Conservation (phyloP, 1,140 invertebrate genomes). For the Brachionus angularis region DNA sequence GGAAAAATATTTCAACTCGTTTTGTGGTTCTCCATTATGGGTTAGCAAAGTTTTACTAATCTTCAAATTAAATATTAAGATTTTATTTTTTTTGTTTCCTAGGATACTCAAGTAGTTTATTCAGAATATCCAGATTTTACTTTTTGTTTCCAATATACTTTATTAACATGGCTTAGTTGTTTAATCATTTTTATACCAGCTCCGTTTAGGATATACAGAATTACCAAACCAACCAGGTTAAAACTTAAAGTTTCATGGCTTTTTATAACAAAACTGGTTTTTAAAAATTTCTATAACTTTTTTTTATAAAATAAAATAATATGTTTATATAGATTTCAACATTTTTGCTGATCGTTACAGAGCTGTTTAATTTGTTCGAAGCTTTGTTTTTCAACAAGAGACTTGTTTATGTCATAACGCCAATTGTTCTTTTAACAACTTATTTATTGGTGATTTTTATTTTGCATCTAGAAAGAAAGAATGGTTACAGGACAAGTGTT, state of each 20-base stretch:
- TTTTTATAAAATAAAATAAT: no score
- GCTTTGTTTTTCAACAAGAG: not conserved
- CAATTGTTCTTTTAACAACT: conserved; percentile 14
- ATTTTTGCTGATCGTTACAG: not conserved
- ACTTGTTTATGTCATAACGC: conserved; percentile 28
- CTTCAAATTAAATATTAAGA: no score
- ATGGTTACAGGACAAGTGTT: conserved; percentile 27
- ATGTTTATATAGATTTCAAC: no score
- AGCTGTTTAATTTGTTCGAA: conserved; percentile 23
- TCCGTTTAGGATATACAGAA: conserved; percentile 37
- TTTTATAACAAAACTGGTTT: conserved; percentile 19
- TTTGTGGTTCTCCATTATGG: conserved; percentile 42
- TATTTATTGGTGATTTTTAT: conserved; percentile 30
- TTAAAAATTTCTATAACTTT: no score
- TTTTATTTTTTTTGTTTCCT: not conserved
- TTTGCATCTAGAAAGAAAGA: conserved; percentile 14
- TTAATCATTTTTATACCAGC: not conserved
- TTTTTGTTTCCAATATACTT: conserved; percentile 27
- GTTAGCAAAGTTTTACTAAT: not conserved
- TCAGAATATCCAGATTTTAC: conserved; percentile 40
- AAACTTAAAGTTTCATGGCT: conserved; percentile 30
- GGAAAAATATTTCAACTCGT: conserved; percentile 31
- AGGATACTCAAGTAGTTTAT: conserved; percentile 32
- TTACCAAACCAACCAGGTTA: not conserved
- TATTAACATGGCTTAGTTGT: conserved; percentile 21